Evolutionary conservation across 2,113 vertebrate species (phyloP), one percentile per base, ranked within the genome.

Genomic region (Phrynosoma blainvillii): DNA sequence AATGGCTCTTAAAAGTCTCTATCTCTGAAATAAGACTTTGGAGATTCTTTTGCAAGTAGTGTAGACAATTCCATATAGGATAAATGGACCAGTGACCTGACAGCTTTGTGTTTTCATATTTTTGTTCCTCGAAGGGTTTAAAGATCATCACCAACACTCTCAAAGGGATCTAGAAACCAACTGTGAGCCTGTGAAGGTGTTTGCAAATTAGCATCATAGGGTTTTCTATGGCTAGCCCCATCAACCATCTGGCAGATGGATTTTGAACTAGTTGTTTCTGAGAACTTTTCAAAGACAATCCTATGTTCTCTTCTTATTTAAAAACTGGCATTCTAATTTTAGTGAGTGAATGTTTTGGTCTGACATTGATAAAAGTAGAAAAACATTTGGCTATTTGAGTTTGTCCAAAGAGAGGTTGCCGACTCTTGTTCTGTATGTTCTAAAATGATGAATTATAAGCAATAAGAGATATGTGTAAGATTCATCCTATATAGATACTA

Each of bases 361-460:
- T 78, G 76, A 86, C 87, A 68, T 82, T 87, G 87, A 91, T 87
- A 94, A 94, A 89, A 54, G 56, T 89, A 95, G 86, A 87, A 93
- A 87, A 85, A 93, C 79, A 90, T 88, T 93, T 81, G 66, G 71
- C 87, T 89, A 86, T 88, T 74, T 79, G 81, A 30, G 68, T 84
- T 76, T 84, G 89, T 88, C 86, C 56, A 84, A 83, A 82, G 21
- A 30, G 68, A 66, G 47, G 80, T 84, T 23, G 73, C 85, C 91
- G 87, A 47, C 27, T 25, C n/a, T 76, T 47, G 84, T 90, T 90
- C 86, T 77, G 62, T 91, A 85, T 21, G 75, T 89, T 94, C 92
- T 85, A 88, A 94, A 87, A 66, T 84, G 78, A 79, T 89, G n/a
- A 92, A 93, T 87, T 87, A 92, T 91, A 96, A 96, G 94, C 74